Percentiles rank a stretch among this genome's conserved stretches.
Conservation (phyloP, 2,888 invertebrate species). For the Chironomus riparius region DNA sequence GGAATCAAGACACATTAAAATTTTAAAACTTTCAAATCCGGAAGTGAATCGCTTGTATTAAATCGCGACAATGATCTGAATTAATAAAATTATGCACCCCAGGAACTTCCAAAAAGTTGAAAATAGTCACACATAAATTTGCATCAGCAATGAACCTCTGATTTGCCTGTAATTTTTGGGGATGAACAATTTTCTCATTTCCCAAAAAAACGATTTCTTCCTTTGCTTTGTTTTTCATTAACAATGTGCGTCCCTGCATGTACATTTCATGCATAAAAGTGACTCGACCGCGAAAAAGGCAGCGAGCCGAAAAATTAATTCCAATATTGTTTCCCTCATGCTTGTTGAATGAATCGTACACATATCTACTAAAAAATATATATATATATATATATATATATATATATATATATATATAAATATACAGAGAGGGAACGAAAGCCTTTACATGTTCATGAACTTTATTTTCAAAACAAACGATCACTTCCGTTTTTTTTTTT, state of each 20-base stretch:
- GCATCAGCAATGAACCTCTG: background rate
- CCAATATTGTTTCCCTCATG: constrained; percentile 23
- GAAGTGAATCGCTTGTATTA: background rate
- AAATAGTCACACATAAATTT: constrained; percentile 14
- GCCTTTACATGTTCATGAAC: background rate
- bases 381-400: too few relatives aligned
- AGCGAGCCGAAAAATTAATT: constrained; percentile 25
- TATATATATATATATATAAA: too few relatives aligned
- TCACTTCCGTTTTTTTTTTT: background rate
- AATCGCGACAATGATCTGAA: background rate
- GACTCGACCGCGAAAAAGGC: constrained; percentile 26
- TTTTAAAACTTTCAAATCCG: background rate
- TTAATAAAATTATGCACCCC: background rate
- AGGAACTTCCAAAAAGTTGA: background rate
- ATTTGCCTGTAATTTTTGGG: background rate
- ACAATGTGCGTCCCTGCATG: too few relatives aligned
- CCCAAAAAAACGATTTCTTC: background rate
- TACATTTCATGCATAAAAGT: constrained; percentile 17
- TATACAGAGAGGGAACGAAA: background rate
- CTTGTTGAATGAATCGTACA: background rate
- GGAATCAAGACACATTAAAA: background rate
- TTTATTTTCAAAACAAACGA: background rate
- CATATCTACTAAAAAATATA: background rate
- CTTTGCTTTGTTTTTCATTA: background rate
- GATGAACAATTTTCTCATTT: constrained; percentile 1